Conservation (phyloP, 1,140 invertebrate genomes). For the Bacillus rossius region DNA sequence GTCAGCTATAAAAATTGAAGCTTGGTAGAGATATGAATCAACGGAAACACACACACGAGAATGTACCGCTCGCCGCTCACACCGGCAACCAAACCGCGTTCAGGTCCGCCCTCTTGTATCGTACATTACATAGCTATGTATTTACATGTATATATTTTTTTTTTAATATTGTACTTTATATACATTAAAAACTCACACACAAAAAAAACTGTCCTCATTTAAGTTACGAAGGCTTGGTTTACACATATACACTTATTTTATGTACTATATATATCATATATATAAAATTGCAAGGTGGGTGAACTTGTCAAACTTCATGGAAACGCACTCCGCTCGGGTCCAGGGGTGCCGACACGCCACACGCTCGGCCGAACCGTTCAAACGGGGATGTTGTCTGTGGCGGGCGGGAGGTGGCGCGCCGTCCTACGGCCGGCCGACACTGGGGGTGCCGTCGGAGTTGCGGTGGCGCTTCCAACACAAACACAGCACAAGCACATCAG, state of each 20-base stretch:
- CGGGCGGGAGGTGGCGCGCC: too few relatives aligned
- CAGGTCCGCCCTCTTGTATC: too few relatives aligned
- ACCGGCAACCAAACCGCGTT: too few relatives aligned
- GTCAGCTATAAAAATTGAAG: too few relatives aligned
- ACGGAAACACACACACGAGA: too few relatives aligned
- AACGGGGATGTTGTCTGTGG: too few relatives aligned
- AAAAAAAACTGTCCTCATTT: neutral
- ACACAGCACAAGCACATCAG: constrained; percentile 41
- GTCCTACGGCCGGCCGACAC: constrained; percentile 30
- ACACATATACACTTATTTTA: constrained; percentile 6
- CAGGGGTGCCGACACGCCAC: neutral
- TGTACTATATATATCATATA: constrained; percentile 6
- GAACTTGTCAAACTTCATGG: neutral
- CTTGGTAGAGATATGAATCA: too few relatives aligned
- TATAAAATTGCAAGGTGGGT: constrained; percentile 16
- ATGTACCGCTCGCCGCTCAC: too few relatives aligned
- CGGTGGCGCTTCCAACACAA: constrained; percentile 42
- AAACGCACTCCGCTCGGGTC: too few relatives aligned
- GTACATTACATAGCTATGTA: constrained; percentile 15
- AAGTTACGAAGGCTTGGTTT: constrained; percentile 15
- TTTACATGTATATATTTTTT: neutral
- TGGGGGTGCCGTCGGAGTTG: constrained; percentile 34
- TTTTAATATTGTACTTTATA: neutral
- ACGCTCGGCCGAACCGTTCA: too few relatives aligned
- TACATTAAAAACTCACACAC: constrained; percentile 5